A percentile compares a stretch with the other conserved stretches of the same genome.
phyloP scores from a whole-genome alignment of 2,888 invertebrate genomes.

The Watsonalla cultraria region DNA sequence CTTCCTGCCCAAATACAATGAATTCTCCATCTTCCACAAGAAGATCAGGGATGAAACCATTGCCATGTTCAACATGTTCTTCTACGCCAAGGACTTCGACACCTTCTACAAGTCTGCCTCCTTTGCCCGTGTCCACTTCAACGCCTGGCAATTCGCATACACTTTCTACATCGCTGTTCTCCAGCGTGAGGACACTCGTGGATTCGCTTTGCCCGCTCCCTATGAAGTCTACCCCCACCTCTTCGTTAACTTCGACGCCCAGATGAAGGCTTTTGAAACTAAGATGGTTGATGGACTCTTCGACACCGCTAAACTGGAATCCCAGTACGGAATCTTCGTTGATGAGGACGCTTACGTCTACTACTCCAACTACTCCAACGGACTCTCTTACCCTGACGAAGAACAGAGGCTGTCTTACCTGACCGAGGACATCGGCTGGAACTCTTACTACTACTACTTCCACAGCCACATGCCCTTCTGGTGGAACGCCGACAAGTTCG shows the following conservation, averaged over 20 bases:
- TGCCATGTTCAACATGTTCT: slow-evolving; percentile 77
- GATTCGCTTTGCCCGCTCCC: slow-evolving; percentile 81
- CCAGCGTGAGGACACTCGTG: slow-evolving; percentile 78
- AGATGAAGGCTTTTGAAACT: slow-evolving; percentile 59
- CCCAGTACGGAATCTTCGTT: slow-evolving; percentile 54
- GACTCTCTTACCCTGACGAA: slow-evolving; percentile 56
- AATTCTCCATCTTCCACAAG: slow-evolving; percentile 73
- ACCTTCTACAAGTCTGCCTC: slow-evolving; percentile 79
- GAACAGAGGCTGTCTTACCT: slow-evolving; percentile 82
- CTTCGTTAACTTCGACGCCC: slow-evolving; percentile 79
- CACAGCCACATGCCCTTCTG: slow-evolving; percentile 81
- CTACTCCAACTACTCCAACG: slow-evolving; percentile 79
- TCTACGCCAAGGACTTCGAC: slow-evolving; percentile 79
- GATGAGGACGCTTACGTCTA: slow-evolving; percentile 65
- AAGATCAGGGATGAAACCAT: slow-evolving; percentile 67
- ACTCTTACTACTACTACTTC: slow-evolving; percentile 82
- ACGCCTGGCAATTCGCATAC: slow-evolving; percentile 81
- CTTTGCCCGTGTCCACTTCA: slow-evolving; percentile 77
- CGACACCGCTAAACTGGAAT: slow-evolving; percentile 39
- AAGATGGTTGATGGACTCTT: slow-evolving; percentile 57
- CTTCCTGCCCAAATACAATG: slow-evolving; percentile 63
- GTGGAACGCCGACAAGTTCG: slow-evolving; percentile 74
- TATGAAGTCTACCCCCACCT: slow-evolving; percentile 83
- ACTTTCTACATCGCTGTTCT: slow-evolving; percentile 78
- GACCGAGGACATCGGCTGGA: slow-evolving; percentile 84